Evolutionary conservation across 2,113 vertebrate genomes (phyloP).

Genomic region (Pangasianodon hypophthalmus): DNA sequence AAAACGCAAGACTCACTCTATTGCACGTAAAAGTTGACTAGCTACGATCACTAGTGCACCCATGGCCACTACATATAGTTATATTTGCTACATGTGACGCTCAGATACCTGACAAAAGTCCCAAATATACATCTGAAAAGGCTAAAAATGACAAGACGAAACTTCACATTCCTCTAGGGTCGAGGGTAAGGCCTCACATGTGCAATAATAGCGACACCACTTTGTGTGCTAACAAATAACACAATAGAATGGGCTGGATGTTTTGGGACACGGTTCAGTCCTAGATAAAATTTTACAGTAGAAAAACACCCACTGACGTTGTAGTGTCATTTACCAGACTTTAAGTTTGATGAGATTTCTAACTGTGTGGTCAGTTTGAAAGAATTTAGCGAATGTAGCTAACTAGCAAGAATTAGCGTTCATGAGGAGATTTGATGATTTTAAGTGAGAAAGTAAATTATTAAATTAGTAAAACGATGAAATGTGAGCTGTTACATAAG

Average conservation of each 20-base stretch:
- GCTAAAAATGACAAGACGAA: conserved; percentile 12
- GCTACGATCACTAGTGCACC: conserved; percentile 12
- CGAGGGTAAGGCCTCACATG: conserved; percentile 40
- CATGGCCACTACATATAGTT: neutral
- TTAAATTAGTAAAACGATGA: too few species aligned
- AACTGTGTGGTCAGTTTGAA: neutral
- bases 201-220: neutral
- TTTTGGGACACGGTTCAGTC: neutral
- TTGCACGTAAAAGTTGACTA: conserved; percentile 6
- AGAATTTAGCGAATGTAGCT: neutral
- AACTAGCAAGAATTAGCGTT: neutral
- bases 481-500: neutral
- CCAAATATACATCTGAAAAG: conserved; percentile 26
- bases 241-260: neutral
- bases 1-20: neutral
- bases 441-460: neutral
- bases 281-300: neutral
- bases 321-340: neutral
- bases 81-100: conserved; percentile 51
- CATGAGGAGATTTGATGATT: neutral
- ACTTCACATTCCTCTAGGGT: conserved; percentile 31
- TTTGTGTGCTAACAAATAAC: neutral
- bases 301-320: neutral
- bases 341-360: neutral
- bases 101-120: conserved; percentile 20